Evolutionary conservation across 2,113 vertebrate species (phyloP), one percentile per base, ranked within the genome.

Genomic region (Lamprotornis superbus): DNA sequence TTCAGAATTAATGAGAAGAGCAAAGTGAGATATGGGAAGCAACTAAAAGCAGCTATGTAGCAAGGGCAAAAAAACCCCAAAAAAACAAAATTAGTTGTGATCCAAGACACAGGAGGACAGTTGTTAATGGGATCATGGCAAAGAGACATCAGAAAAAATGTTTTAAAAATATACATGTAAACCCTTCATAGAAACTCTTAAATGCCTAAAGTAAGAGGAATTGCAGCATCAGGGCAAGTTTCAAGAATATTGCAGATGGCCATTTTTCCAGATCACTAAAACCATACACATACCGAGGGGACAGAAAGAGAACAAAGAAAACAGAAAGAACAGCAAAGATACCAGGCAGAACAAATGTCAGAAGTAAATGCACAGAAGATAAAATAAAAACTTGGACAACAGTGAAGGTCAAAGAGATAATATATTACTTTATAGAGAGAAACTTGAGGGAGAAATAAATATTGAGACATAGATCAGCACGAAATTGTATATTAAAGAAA

Each of bases 1-100:
- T 79, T 95, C 75, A 87, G 75, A 87, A 85, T 93, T 95, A 90
- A 96, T 90, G 81, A 89, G 82, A 95, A 76, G 19, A 83, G 25
- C 31, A 73, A 82, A 93, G 37, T 78, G 74, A 91, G 70, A 85
- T 83, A 89, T 18, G 33, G 49, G 24, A 96, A 93, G 39, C 6
- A 74, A 83, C 33, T 46, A 59, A 91, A 87, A 87, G 30, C 53
- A 84, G 28, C 67, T 63, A 73, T 22, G 12, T 14, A 76, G 21
- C 1, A 33, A 83, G 46, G n/a, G 57, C 1, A 47, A 82, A 92
- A 56, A 87, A 60, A 24, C 0, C 13, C 16, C 31, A 42, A 37
- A 9, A 56, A 59, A 87, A 5, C 12, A 79, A 92, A 90, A 75
- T 37, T 25, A 74, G 9, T 31, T 37, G n/a, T 30, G n/a, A 82